Evolutionary conservation across 2,888 invertebrate species (phyloP).

Genomic region (Seira sanloemensis): DNA sequence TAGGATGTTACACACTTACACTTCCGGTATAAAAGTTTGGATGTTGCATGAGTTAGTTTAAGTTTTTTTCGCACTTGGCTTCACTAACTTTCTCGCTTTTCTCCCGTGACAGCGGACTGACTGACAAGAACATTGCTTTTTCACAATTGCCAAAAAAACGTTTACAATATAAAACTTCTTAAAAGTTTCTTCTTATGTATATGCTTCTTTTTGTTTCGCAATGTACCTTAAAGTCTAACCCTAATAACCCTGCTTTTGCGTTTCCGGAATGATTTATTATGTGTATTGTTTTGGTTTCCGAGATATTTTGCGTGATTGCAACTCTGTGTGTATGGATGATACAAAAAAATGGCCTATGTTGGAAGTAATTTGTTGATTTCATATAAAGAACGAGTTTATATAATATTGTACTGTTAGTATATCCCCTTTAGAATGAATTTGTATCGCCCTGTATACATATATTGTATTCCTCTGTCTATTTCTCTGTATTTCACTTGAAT

Average conservation of each 20-base stretch:
- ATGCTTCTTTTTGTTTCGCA: no score
- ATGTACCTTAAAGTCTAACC: neutral
- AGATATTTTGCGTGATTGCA: neutral
- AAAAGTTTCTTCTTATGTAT: no score
- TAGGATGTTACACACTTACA: neutral
- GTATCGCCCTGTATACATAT: neutral
- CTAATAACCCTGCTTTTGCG: neutral
- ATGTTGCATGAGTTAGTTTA: neutral
- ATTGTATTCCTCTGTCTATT: neutral
- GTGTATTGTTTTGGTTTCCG: neutral
- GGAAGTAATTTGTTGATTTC: neutral
- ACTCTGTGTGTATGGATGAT: neutral
- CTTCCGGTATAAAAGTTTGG: neutral
- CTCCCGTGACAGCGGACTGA: neutral
- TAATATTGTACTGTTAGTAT: neutral
- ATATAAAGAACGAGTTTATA: neutral
- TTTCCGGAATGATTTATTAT: neutral
- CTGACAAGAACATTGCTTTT: neutral
- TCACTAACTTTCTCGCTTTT: neutral
- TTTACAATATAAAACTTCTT: no score
- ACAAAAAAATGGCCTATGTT: neutral
- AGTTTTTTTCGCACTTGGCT: neutral
- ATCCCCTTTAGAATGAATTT: neutral
- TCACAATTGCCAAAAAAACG: no score
- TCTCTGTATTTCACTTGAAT: neutral